Conservation (phyloP, 1,140 invertebrate species). For the Arctopsyche grandis region DNA sequence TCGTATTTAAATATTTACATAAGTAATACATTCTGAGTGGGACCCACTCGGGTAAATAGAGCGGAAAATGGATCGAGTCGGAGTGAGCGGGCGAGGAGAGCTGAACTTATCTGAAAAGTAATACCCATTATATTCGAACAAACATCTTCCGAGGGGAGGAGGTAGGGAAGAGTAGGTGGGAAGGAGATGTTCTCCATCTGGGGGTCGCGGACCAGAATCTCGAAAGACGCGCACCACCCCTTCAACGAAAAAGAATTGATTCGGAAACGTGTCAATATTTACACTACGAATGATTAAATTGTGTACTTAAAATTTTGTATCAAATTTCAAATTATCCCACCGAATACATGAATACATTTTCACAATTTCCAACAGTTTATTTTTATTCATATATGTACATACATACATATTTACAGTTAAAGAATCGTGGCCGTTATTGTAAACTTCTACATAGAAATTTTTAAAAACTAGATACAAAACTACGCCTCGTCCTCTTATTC, state of each 20-base stretch:
- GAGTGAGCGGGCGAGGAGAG: conserved; percentile 40
- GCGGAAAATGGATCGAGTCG: conserved; percentile 52
- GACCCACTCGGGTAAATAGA: conserved; percentile 55
- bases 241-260: background rate
- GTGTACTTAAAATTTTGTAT: too few relatives aligned
- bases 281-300: too few relatives aligned
- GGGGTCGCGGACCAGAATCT: background rate
- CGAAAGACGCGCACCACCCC: background rate
- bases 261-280: too few relatives aligned
- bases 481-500: too few relatives aligned
- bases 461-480: too few relatives aligned
- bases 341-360: too few relatives aligned
- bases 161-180: background rate
- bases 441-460: too few relatives aligned
- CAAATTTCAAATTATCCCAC: too few relatives aligned
- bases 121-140: conserved; percentile 53
- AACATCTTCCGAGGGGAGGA: conserved; percentile 36
- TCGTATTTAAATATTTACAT: conserved; percentile 71
- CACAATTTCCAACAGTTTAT: too few relatives aligned
- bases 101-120: conserved; percentile 54
- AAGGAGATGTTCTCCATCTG: conserved; percentile 7
- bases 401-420: too few relatives aligned
- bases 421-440: too few relatives aligned
- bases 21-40: conserved; percentile 65
- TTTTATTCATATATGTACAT: too few relatives aligned